Percentiles rank a stretch among this genome's conserved stretches.
Conservation (phyloP, 1,140 invertebrate genomes). For the Sminthurides bifidus region DNA sequence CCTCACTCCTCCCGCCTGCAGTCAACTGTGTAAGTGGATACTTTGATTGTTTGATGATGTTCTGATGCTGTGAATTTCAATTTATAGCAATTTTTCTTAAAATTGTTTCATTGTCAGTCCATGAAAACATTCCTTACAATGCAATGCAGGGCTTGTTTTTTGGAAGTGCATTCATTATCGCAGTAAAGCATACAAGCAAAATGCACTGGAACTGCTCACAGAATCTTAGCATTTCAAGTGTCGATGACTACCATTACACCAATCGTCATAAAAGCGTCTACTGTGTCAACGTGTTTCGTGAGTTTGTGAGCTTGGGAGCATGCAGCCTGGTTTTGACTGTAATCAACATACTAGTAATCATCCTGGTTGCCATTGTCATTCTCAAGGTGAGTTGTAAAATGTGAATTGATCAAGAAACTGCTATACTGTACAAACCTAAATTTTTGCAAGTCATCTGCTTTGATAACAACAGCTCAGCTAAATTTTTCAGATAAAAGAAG, state of each 20-base stretch:
- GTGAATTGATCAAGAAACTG: too few species aligned
- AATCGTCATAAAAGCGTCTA: slow-evolving; percentile 45
- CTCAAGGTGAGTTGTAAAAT: slow-evolving; percentile 48
- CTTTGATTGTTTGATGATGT: background rate
- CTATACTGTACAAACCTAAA: too few species aligned
- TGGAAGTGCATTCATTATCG: slow-evolving; percentile 53
- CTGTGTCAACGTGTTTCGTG: slow-evolving; percentile 56
- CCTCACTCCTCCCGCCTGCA: slow-evolving; percentile 70
- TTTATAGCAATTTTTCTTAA: too few species aligned
- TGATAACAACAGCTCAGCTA: background rate
- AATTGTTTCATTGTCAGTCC: too few species aligned
- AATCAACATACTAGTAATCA: slow-evolving; percentile 72
- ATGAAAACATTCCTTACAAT: too few species aligned
- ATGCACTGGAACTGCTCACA: too few species aligned
- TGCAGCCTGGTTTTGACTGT: slow-evolving; percentile 66
- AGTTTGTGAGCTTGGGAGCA: slow-evolving; percentile 63
- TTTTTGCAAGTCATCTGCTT: too few species aligned
- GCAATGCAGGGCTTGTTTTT: slow-evolving; percentile 61
- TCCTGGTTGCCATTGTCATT: slow-evolving; percentile 65
- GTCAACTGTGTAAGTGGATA: slow-evolving; percentile 60
- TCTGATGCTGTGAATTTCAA: slow-evolving; percentile 20
- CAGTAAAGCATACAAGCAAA: too few species aligned
- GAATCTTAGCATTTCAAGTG: too few species aligned
- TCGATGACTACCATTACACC: too few species aligned
- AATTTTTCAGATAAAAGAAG: slow-evolving; percentile 60